Percentiles rank a stretch among this genome's conserved stretches.
Evolutionary conservation across 2,797 vertebrate species (phyloP).

Genomic region (Kryptopterus vitreolus): DNA sequence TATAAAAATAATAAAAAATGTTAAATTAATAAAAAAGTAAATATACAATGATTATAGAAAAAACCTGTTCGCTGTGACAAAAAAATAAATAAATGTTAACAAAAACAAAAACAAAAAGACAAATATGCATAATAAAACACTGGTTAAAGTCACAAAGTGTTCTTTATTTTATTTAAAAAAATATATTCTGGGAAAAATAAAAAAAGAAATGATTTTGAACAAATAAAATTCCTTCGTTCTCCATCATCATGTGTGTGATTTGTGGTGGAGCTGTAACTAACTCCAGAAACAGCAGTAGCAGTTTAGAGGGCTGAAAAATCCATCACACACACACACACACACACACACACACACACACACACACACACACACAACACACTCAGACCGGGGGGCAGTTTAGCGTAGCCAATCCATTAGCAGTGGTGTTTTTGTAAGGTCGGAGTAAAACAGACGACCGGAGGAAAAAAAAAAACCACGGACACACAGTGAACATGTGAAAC

Average conservation of each 20-base stretch:
- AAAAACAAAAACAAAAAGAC: not conserved
- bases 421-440: slow-evolving; percentile 1
- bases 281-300: not conserved
- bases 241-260: not conserved
- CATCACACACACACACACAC: not conserved
- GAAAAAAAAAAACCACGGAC: not conserved
- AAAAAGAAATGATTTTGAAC: not conserved
- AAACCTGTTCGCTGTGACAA: too few species aligned
- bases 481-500: not conserved
- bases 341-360: not conserved
- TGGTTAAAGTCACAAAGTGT: not conserved
- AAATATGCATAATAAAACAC: not conserved
- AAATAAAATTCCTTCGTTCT: not conserved
- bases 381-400: not conserved
- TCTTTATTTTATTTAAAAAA: not conserved
- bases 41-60: too few species aligned
- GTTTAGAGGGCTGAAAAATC: not conserved
- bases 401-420: slow-evolving; percentile 19
- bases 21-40: not conserved
- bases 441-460: not conserved
- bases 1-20: not conserved
- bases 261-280: not conserved
- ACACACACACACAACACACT: not conserved
- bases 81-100: too few species aligned
- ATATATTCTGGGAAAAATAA: not conserved